These are phyloP conservation scores for Fistularia tabacaria DNA, from an alignment of 2,797 vertebrate genomes.

Conservation along the genomic window DNA sequence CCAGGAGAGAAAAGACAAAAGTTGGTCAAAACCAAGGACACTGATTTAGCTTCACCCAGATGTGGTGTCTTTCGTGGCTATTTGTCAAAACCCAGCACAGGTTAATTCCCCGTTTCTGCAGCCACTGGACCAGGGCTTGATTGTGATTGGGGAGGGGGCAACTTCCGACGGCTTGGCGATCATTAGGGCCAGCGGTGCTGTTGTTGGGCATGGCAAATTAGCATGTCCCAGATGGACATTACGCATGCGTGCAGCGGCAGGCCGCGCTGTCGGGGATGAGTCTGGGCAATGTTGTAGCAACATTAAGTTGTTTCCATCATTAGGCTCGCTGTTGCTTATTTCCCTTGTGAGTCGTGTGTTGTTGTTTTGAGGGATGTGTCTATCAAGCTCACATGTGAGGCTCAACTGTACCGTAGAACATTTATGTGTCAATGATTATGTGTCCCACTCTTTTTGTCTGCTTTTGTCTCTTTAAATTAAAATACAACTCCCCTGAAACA, in stretches of 20 bases:
- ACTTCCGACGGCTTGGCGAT: conserved; percentile 40
- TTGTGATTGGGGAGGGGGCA: conserved; percentile 25
- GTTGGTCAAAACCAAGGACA: conserved; percentile 1
- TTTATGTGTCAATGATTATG: conserved; percentile 58
- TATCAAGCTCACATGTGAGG: conserved; percentile 56
- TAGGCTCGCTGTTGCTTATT: conserved; percentile 72
- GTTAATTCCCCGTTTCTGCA: conserved; percentile 35
- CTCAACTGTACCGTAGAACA: conserved; percentile 38
- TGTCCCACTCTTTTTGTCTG: conserved; percentile 48
- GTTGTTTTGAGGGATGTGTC: conserved; percentile 67
- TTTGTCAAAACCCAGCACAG: conserved; percentile 39
- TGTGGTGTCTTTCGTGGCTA: not conserved
- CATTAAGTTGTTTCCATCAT: conserved; percentile 73
- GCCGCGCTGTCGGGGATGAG: conserved; percentile 61
- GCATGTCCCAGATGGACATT: conserved; percentile 69
- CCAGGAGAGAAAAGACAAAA: not conserved
- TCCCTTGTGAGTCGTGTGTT: conserved; percentile 69
- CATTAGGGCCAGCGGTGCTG: conserved; percentile 55
- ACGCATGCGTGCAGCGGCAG: conserved; percentile 50
- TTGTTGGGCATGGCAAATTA: conserved; percentile 56
- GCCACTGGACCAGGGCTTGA: conserved; percentile 43
- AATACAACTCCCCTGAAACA: conserved; percentile 62
- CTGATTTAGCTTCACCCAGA: conserved; percentile 1
- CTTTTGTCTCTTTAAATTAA: conserved; percentile 61
- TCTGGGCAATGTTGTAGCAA: conserved; percentile 61